Percentiles rank a stretch among this genome's conserved stretches.
phyloP scores from a whole-genome alignment of 2,888 invertebrate genomes.

The Campaea margaritaria region DNA sequence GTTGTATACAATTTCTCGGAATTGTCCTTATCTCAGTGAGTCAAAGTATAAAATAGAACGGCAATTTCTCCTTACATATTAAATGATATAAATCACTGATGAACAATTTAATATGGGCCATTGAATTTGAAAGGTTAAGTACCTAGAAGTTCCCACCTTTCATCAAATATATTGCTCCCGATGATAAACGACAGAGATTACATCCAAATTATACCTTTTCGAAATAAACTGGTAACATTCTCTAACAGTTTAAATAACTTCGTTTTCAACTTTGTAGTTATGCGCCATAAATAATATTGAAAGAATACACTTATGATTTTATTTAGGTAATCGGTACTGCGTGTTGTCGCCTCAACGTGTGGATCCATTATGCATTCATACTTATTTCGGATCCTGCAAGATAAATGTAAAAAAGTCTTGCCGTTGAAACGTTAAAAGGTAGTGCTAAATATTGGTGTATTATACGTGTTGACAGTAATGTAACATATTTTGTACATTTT shows the following conservation, averaged over 20 bases:
- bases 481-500: slow-evolving; percentile 26
- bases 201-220: slow-evolving; percentile 5
- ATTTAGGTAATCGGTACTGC: background rate
- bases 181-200: slow-evolving; percentile 14
- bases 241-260: background rate
- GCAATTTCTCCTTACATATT: slow-evolving; percentile 14
- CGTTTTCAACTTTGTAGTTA: background rate
- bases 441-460: slow-evolving; percentile 50
- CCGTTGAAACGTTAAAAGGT: slow-evolving; percentile 55
- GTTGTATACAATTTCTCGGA: background rate
- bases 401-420: slow-evolving; percentile 53
- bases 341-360: slow-evolving; percentile 15
- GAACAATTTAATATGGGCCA: slow-evolving; percentile 26
- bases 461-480: slow-evolving; percentile 43
- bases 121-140: slow-evolving; percentile 36
- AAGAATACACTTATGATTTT: slow-evolving; percentile 15
- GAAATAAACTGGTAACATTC: slow-evolving; percentile 5
- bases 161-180: slow-evolving; percentile 14
- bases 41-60: slow-evolving; percentile 12
- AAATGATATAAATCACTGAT: slow-evolving; percentile 33
- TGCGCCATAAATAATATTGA: slow-evolving; percentile 16
- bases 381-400: slow-evolving; percentile 39
- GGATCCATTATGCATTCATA: slow-evolving; percentile 36
- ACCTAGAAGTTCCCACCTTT: slow-evolving; percentile 13
- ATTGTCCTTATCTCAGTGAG: slow-evolving; percentile 1